Percentiles rank a stretch among this genome's conserved stretches.
These are phyloP conservation scores for Plecturocebus donacophilus DNA, from an alignment of 2,113 vertebrate species.

Conservation along the genomic window DNA sequence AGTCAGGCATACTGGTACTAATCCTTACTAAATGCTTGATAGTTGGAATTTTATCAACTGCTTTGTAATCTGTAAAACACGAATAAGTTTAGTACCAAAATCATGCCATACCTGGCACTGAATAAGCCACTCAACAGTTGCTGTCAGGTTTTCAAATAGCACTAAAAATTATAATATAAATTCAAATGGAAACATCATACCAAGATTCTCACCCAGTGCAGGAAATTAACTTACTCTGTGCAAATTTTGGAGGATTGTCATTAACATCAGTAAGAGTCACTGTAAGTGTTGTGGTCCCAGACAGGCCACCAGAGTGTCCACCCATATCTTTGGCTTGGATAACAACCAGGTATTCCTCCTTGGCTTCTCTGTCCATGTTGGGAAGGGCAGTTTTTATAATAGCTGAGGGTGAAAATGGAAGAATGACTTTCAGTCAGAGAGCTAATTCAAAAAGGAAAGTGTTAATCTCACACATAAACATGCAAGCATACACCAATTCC, in stretches of 20 bases:
- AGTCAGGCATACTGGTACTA: neutral
- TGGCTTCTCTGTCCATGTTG: conserved; percentile 98
- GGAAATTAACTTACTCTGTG: conserved; percentile 91
- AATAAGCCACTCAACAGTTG: neutral
- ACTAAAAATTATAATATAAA: neutral
- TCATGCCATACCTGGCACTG: neutral
- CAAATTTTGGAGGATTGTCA: conserved; percentile 98
- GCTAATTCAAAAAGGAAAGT: neutral
- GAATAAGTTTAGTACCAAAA: neutral
- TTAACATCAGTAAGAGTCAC: conserved; percentile 97
- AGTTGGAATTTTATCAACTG: neutral
- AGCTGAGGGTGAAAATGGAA: conserved; percentile 84
- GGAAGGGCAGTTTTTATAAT: conserved; percentile 97
- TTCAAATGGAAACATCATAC: neutral
- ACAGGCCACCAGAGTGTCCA: conserved; percentile 97
- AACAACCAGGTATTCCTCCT: conserved; percentile 97
- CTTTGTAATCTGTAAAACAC: neutral
- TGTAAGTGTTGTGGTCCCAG: conserved; percentile 97
- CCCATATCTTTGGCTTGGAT: conserved; percentile 99
- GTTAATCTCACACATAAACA: neutral
- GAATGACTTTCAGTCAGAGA: neutral
- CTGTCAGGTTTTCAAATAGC: neutral
- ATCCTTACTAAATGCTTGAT: neutral
- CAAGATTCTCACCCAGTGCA: neutral
- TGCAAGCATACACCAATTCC: neutral